Evolutionary conservation across 2,888 invertebrate genomes (phyloP), one percentile per base, ranked within the genome.

Genomic region (Chymomyza caudatula): DNA sequence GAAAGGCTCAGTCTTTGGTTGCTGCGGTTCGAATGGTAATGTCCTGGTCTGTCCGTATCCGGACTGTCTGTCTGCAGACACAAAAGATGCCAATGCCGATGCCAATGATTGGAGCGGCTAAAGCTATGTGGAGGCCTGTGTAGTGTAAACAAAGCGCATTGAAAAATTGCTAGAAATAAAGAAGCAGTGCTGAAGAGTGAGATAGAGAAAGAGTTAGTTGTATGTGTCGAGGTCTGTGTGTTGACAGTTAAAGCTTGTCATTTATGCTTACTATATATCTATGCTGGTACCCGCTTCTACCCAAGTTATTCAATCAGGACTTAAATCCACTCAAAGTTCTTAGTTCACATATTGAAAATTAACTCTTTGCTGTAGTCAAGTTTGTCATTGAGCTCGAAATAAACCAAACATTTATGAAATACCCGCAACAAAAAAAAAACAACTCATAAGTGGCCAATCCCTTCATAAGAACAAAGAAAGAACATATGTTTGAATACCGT

Each of bases 221-320:
- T 65, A 67, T 69, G 58, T 65, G 58, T 59, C 49, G 54, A 52
- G 65, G 47, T 58, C 62, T 59, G 22, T 63, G 56, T 74, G 74
- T 60, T 71, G 78, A 78, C 83, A 82, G 77, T 75, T 60, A 13
- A 20, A 20, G 22, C 19, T 51, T 66, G 75, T 70, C 81, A 78
- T 80, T 80, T 83, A 83, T 78, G 78, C 81, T 77, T 78, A 65
- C 54, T n/a, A 6, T 17, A n/a, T 25, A 42, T 23, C 29, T 23
- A 53, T 49, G 44, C 8, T 17, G 52, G 57, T 23, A 37, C 20
- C 47, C 25, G 8, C 60, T 65, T 64, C 51, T 67, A 60, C 62
- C 71, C 65, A 63, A 81, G 73, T 77, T 84, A 81, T 84, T 81
- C 85, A 81, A 78, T 81, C 84, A 77, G 69, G 17, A 64, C 55